Percentiles rank a stretch among this genome's conserved stretches.
phyloP scores from a whole-genome alignment of 2,113 vertebrate species.

The Conger conger region DNA sequence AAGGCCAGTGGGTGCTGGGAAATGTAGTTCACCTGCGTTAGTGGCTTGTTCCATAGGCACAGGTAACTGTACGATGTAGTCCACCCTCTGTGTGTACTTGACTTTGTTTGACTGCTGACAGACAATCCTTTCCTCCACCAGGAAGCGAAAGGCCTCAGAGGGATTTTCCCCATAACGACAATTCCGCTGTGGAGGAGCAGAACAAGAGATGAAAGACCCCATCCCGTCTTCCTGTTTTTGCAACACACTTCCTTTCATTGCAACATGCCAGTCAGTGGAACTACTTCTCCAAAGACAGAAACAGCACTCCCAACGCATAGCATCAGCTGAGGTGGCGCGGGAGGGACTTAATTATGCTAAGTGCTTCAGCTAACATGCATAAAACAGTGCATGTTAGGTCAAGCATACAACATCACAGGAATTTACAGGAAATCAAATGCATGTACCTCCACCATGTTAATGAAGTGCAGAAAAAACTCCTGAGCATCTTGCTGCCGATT shows the following conservation, averaged over 20 bases:
- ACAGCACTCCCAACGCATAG: not conserved
- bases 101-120: conserved; percentile 95
- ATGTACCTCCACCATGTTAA: conserved; percentile 98
- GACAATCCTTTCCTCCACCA: conserved; percentile 95
- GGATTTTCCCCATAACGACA: conserved; percentile 93
- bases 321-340: not conserved
- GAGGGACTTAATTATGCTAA: not conserved
- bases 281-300: not conserved
- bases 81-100: conserved; percentile 95
- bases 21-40: conserved; percentile 80
- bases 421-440: not conserved
- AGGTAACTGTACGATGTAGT: conserved; percentile 95
- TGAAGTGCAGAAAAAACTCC: conserved; percentile 97
- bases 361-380: not conserved
- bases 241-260: not conserved
- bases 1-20: not conserved
- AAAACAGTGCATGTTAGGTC: too few relatives aligned
- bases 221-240: not conserved
- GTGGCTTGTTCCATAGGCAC: conserved; percentile 95
- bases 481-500: conserved; percentile 98
- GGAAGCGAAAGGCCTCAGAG: conserved; percentile 93
- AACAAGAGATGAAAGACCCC: not conserved
- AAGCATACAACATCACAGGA: not conserved
- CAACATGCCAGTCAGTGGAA: not conserved
- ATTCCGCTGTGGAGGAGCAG: conserved; percentile 77